phyloP scores from a whole-genome alignment of 2,113 vertebrate genomes.

The Tilapia sparmanii region DNA sequence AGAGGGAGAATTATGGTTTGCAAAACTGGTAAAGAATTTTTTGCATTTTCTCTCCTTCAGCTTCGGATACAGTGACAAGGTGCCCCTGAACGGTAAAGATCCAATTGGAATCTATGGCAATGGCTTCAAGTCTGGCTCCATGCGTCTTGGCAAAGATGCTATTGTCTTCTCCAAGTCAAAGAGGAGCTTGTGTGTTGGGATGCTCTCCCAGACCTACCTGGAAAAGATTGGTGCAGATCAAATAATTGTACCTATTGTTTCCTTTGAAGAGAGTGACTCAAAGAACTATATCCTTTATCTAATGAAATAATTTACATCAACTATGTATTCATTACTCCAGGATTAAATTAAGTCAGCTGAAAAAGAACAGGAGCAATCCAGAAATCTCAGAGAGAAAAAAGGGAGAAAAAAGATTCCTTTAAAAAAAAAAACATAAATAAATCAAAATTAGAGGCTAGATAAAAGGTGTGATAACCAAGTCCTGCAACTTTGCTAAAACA shows the following conservation, averaged over 20 bases:
- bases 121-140: conserved; percentile 96
- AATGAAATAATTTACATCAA: not conserved
- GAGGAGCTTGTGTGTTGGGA: conserved; percentile 79
- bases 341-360: not conserved
- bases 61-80: conserved; percentile 96
- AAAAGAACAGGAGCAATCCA: not conserved
- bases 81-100: conserved; percentile 71
- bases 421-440: not conserved
- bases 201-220: conserved; percentile 91
- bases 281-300: conserved; percentile 82
- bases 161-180: conserved; percentile 89
- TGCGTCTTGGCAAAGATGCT: conserved; percentile 91
- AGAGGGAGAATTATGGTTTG: not conserved
- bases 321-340: not conserved
- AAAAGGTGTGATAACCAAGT: not conserved
- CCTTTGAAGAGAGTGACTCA: conserved; percentile 20
- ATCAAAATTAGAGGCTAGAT: not conserved
- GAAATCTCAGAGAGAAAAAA: not conserved
- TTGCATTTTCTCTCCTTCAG: conserved; percentile 51
- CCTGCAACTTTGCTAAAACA: not conserved
- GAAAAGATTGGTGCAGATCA: conserved; percentile 76
- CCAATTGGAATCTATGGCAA: conserved; percentile 95
- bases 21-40: not conserved
- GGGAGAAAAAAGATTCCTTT: not conserved
- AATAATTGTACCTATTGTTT: conserved; percentile 85